phyloP scores from a whole-genome alignment of 2,888 invertebrate species.

The Girardia tigrina region DNA sequence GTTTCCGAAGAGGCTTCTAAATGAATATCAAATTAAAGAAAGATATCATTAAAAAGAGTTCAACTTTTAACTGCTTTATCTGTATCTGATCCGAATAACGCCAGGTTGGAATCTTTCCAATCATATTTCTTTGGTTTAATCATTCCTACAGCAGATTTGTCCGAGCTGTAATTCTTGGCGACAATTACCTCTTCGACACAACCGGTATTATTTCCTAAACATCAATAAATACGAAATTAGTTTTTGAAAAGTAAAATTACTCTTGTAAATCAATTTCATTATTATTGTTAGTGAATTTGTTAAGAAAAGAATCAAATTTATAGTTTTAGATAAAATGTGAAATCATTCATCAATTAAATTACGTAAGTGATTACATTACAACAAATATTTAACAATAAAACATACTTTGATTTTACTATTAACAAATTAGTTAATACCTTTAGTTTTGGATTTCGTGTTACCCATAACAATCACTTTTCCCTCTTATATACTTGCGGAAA shows the following conservation, averaged over 20 bases:
- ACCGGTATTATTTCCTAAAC: background rate
- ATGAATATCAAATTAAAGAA: background rate
- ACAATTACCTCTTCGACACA: background rate
- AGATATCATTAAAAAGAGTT: background rate
- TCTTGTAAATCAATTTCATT: too few relatives aligned
- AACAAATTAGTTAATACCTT: background rate
- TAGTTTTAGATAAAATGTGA: too few relatives aligned
- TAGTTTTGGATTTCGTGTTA: background rate
- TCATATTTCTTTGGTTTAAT: constrained; percentile 36
- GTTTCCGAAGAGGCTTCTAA: constrained; percentile 35
- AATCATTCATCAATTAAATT: too few relatives aligned
- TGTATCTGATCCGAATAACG: constrained; percentile 35
- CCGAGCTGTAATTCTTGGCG: background rate
- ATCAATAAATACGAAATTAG: too few relatives aligned
- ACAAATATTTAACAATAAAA: too few relatives aligned
- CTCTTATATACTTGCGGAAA: background rate
- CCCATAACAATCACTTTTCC: background rate
- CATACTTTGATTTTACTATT: too few relatives aligned
- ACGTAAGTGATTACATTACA: too few relatives aligned
- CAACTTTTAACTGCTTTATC: constrained; percentile 36
- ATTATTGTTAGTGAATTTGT: too few relatives aligned
- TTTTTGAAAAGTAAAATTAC: too few relatives aligned
- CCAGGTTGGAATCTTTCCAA: constrained; percentile 37
- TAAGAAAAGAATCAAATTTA: too few relatives aligned
- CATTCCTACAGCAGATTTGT: background rate